Conservation (phyloP, 2,888 invertebrate species). For the Acronicta alni region DNA sequence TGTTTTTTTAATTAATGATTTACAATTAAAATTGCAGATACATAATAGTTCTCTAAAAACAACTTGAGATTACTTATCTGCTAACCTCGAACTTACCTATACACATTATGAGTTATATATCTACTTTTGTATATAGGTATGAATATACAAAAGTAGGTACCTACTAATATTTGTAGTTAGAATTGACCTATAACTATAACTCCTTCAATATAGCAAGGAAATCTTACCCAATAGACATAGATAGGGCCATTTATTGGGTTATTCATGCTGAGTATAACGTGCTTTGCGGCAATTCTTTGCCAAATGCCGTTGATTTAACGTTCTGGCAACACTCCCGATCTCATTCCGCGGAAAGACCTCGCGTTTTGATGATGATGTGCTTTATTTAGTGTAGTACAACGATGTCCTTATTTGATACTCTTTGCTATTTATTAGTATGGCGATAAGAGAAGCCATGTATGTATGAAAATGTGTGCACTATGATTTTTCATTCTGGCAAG, state of each 20-base stretch:
- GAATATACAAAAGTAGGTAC: too few relatives aligned
- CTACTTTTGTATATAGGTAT: too few relatives aligned
- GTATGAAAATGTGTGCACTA: not conserved
- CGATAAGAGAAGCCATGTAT: constrained; percentile 15
- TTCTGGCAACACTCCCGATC: constrained; percentile 65
- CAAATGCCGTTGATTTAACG: constrained; percentile 64
- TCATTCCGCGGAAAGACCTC: constrained; percentile 49
- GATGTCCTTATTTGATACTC: constrained; percentile 36
- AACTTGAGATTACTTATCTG: too few relatives aligned
- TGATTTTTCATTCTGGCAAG: constrained; percentile 19
- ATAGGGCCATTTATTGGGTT: constrained; percentile 42
- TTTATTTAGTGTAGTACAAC: constrained; percentile 43
- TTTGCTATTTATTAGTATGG: constrained; percentile 23
- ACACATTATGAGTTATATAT: too few relatives aligned
- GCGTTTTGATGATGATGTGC: constrained; percentile 50
- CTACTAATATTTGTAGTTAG: too few relatives aligned
- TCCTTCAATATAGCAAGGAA: constrained; percentile 10
- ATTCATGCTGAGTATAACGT: constrained; percentile 46
- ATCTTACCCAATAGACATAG: constrained; percentile 30
- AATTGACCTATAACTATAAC: too few relatives aligned
- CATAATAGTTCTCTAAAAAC: too few relatives aligned
- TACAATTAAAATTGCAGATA: too few relatives aligned
- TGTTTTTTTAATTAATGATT: too few relatives aligned
- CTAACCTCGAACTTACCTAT: too few relatives aligned
- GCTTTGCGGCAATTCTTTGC: constrained; percentile 67